A percentile compares a stretch with the other conserved stretches of the same genome.
Evolutionary conservation across 2,797 vertebrate species (phyloP).

Genomic region (Carcharodon carcharias): DNA sequence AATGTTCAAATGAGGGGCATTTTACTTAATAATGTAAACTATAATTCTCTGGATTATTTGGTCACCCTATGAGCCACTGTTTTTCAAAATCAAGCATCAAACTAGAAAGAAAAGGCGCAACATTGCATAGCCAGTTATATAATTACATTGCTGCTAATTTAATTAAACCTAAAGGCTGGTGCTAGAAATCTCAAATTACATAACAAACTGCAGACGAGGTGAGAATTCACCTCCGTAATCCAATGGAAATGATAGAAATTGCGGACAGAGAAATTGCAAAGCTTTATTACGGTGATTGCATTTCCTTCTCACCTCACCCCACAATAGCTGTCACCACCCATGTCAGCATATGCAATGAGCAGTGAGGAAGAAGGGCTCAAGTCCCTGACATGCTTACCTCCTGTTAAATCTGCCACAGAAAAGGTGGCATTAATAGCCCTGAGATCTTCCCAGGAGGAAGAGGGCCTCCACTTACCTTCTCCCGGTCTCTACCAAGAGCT

Average conservation of each 20-base stretch:
- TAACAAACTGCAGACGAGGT: background rate
- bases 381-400: background rate
- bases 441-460: too few species aligned
- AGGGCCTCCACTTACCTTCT: background rate
- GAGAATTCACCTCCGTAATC: background rate
- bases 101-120: background rate
- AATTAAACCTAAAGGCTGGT: background rate
- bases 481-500: background rate
- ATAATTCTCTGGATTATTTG: background rate
- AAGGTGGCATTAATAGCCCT: background rate
- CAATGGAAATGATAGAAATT: background rate
- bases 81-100: background rate
- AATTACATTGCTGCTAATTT: background rate
- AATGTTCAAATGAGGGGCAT: background rate
- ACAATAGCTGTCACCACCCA: too few species aligned
- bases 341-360: background rate
- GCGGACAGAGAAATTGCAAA: background rate
- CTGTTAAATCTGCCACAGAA: background rate
- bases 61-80: background rate
- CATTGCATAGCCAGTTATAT: background rate
- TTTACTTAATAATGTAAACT: background rate
- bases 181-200: background rate
- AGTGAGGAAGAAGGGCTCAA: background rate
- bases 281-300: background rate
- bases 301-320: too few species aligned